These are phyloP conservation scores for Chelon labrosus DNA, from an alignment of 2,797 vertebrate genomes.

Conservation along the genomic window DNA sequence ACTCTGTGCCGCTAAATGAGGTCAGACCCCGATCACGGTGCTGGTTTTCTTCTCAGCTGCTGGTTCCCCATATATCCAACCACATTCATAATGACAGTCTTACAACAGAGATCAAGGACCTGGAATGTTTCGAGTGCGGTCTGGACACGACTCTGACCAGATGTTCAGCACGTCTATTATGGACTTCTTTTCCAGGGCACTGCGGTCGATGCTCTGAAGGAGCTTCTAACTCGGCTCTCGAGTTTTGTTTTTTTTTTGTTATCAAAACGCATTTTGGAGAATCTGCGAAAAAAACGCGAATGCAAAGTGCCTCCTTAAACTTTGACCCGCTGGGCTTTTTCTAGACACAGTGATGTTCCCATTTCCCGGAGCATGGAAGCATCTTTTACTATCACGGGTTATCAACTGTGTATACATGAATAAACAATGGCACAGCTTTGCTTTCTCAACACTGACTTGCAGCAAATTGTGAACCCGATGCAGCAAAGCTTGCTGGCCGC, in stretches of 20 bases:
- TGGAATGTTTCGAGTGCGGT: constrained; percentile 68
- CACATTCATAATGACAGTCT: constrained; percentile 84
- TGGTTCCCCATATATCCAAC: constrained; percentile 70
- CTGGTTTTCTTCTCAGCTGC: constrained; percentile 49
- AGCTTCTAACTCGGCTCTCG: neutral
- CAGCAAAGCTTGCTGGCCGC: neutral
- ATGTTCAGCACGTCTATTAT: constrained; percentile 82
- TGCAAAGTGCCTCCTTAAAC: neutral
- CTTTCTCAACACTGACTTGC: neutral
- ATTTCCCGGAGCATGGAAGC: neutral
- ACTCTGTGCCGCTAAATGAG: neutral
- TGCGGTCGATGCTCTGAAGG: constrained; percentile 33
- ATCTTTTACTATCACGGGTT: constrained; percentile 16
- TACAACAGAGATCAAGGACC: constrained; percentile 62
- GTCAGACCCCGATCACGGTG: constrained; percentile 54
- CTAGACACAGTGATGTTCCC: neutral
- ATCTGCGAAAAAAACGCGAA: neutral
- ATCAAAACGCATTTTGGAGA: constrained; percentile 20
- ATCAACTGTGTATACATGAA: constrained; percentile 8
- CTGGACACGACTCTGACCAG: constrained; percentile 69
- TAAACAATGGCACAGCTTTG: constrained; percentile 9
- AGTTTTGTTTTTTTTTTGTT: neutral
- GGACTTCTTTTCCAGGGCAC: constrained; percentile 57
- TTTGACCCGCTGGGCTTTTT: neutral
- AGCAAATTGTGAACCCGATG: constrained; percentile 7